Evolutionary conservation across 2,888 invertebrate genomes (phyloP), one percentile per base, ranked within the genome.

Genomic region (Caenorhabditis sp.): DNA sequence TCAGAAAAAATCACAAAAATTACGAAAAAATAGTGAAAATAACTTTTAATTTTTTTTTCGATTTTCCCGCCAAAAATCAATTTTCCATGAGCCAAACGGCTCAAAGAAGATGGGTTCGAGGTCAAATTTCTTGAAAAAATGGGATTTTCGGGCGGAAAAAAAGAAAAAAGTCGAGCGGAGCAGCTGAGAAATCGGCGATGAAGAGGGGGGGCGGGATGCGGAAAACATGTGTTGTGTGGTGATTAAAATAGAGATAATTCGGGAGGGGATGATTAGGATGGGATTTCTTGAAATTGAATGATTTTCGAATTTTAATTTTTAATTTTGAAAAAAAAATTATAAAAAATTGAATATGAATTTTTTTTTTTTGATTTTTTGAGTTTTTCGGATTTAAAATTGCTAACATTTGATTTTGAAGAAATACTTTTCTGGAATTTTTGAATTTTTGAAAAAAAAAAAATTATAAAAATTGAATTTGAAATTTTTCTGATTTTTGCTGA

Each of bases 161-260:
- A 9, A 6, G 40, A 18, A 47, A 47, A 40, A 40, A 40, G 13
- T 13, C 6, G 40, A 8, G 6, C 40, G 40, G 40, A 40, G 40
- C 40, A 40, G 40, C 55, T 56, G 18, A 9, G 22, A 35, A 65
- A 28, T 8, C 24, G n/a, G 35, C 22, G 26, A 20, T n/a, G 4
- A 18, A 20, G 47, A 47, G 47, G 18, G 18, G 47, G 18, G 18
- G n/a, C 4, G 13, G 13, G 40, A 40, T 2, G 40, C 40, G 18
- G 47, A 47, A 47, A 47, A 47, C 47, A 47, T 47, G 47, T 47
- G 47, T 47, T 47, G 47, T 1, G 47, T 18, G n/a, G 28, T n/a
- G 50, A 44, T 44, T 61, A 24, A 40, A 44, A 44, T 24, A 24
- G n/a, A 50, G n/a, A n/a, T n/a, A n/a, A n/a, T n/a, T n/a, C n/a